Base-by-base conservation (phyloP, 2,797 vertebrate species). In the Chrysolophus pictus region DNA sequence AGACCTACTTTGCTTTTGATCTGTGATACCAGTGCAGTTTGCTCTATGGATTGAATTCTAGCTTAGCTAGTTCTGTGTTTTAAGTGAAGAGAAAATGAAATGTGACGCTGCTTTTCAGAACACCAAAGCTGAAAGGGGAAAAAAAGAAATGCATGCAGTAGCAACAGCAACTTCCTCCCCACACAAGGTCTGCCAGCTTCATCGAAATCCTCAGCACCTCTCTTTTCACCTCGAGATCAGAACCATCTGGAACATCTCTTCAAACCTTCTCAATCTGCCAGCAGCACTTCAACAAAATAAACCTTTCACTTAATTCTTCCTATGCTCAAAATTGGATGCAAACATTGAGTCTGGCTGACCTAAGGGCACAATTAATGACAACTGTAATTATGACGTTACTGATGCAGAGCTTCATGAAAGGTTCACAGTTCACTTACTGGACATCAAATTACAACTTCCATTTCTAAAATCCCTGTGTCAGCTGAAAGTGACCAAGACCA, bases 301-400 rank as follows among this genome's bases (percentile, higher is more conserved):
- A 64, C 3, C 11, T 63, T 10, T n/a, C 55, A 23, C 9, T 2
- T 11, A 72, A 64, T 80, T 84, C 74, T 26, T 87, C 53, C 41
- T 71, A 10, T 51, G 63, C 47, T 77, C 23, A 46, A 85, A 92
- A 65, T 56, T 8, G 72, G 75, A 91, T 37, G 70, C 35, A 53
- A 84, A 77, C 42, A 33, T 84, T 53, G 71, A 19, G 68, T 41
- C 77, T 90, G 60, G 60, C 24, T 89, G 62, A 95, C 88, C 84
- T 91, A 67, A 92, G 89, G 95, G 92, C 73, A 92, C 83, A 79
- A 51, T 79, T 90, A 93, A 90, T 18, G 88, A 74, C 88, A 88
- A 84, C 22, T 9, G 7, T 86, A 84, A 92, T 93, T 76, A 88
- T 18, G 87, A 94, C 88, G 41, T 88, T 93, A 91, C 70, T 74